Base-by-base conservation (phyloP, 2,797 vertebrate genomes). In the Paguma larvata region DNA sequence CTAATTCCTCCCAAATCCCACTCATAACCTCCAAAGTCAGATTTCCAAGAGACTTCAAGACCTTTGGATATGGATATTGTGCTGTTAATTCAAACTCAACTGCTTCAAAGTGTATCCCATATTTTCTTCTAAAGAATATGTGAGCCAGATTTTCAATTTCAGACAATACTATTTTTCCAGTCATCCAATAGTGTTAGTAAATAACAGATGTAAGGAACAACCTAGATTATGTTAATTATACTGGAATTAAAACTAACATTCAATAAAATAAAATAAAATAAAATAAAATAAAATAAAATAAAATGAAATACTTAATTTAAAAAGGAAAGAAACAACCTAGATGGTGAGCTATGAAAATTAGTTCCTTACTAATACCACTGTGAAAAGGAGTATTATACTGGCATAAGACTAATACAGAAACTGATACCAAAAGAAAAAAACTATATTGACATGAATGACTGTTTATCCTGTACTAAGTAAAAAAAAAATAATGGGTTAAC, bases 91-190 rank as follows among this genome's bases (percentile, higher is more conserved):
- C 63, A 83, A 79, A 87, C 14, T 72, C 87, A 85, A 75, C 14
- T 89, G 6, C 7, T 88, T 59, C 53, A 90, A 86, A 53, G 21
- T 62, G 12, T 34, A 72, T 34, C 27, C 53, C 67, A 10, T 72
- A 48, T 27, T 85, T 38, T 44, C 38, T 80, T 62, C 51, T 88
- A 95, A 88, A 85, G 77, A 59, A 83, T 70, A 25, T 16, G n/a
- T 53, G 51, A 84, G 48, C 38, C 25, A 75, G n/a, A 51, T 92
- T 83, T 89, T 62, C 73, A 89, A 19, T 56, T 96, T 97, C 75
- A 95, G 46, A 79, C 63, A 86, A 68, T 56, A 77, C 12, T 93
- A 23, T 78, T 89, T 92, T 92, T 87, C 79, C 7, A 95, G 38
- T 80, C 32, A 85, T 59, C 18, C 21, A 73, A 68, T n/a, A 46